Evolutionary conservation across 2,888 invertebrate species (phyloP).

Genomic region (Meiosimyza platycephala): DNA sequence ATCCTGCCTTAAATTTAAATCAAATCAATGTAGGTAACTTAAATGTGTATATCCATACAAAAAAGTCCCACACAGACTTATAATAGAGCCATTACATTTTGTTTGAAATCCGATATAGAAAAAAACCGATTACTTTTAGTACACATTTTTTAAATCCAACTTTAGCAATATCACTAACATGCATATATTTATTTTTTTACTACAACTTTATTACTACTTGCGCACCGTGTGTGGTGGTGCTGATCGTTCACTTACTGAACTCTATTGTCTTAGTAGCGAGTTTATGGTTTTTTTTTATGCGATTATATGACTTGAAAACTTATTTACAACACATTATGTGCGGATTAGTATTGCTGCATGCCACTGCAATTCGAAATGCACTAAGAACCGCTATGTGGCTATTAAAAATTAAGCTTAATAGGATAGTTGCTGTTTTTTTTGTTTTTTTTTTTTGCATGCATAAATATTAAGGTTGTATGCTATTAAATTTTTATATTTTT

Average conservation of each 20-base stretch:
- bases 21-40: no score
- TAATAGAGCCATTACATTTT: no score
- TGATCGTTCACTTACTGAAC: slow-evolving; percentile 25
- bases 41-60: no score
- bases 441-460: no score
- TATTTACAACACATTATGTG: not conserved
- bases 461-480: no score
- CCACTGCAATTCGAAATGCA: not conserved
- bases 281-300: not conserved
- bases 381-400: not conserved
- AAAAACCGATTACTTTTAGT: no score
- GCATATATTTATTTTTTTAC: no score
- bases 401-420: not conserved
- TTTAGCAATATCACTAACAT: not conserved
- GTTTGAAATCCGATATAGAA: no score
- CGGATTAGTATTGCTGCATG: slow-evolving; percentile 18
- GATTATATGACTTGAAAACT: not conserved
- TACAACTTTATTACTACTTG: not conserved
- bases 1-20: no score
- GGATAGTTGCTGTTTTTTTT: not conserved
- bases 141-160: not conserved
- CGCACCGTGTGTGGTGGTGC: slow-evolving; percentile 29
- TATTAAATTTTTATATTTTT: no score
- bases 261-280: slow-evolving; percentile 29
- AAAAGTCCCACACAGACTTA: no score